Conservation (phyloP, 2,888 invertebrate species). For the Escarpia spicata region DNA sequence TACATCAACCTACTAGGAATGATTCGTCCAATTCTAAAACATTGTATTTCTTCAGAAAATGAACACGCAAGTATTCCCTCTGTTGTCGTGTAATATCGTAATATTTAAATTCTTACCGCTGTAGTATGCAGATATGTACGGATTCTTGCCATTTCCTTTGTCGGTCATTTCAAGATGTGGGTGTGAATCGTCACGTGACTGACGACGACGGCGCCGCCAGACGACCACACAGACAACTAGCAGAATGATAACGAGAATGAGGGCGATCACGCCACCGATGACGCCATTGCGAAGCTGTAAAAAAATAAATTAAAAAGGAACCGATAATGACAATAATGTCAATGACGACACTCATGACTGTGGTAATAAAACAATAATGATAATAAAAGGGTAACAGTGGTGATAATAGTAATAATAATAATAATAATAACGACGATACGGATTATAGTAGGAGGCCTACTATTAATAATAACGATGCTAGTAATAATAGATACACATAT, state of each 20-base stretch:
- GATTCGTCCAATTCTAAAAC: too few relatives aligned
- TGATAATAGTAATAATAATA: background rate
- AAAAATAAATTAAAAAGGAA: background rate
- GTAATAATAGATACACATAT: background rate
- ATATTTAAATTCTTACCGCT: background rate
- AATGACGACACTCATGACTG: background rate
- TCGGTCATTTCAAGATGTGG: conserved; percentile 28
- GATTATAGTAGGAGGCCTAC: background rate
- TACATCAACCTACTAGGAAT: too few relatives aligned
- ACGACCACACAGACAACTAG: conserved; percentile 23
- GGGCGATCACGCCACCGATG: conserved; percentile 30
- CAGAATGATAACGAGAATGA: conserved; percentile 32
- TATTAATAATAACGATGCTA: background rate
- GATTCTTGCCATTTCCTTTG: conserved; percentile 26
- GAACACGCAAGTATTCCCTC: background rate
- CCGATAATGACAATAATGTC: background rate
- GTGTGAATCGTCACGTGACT: conserved; percentile 27
- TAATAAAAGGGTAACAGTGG: background rate
- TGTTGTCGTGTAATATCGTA: background rate
- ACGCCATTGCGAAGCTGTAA: conserved; percentile 33
- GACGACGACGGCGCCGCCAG: conserved; percentile 18
- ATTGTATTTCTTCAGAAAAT: background rate
- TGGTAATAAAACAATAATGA: background rate
- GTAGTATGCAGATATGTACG: conserved; percentile 34
- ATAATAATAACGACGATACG: background rate